Base-by-base conservation (phyloP, 2,797 vertebrate genomes). In the Anabas testudineus region DNA sequence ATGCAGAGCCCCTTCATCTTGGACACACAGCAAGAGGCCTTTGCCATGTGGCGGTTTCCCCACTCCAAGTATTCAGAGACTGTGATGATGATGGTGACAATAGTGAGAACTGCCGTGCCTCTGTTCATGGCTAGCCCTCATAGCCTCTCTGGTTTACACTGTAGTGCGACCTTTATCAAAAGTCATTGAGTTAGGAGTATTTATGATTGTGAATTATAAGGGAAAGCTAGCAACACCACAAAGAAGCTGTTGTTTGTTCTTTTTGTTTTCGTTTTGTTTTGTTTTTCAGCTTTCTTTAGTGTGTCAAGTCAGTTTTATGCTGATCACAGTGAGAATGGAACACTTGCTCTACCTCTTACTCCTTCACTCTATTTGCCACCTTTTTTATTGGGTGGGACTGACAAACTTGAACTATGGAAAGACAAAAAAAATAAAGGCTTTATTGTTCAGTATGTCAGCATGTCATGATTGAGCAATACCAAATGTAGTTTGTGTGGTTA, bases 291-390 rank as follows among this genome's bases (percentile, higher is more conserved):
- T 83, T 83, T 84, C 88, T 86, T 90, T 87, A 72, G 82, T 81
- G 78, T 90, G 78, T 88, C 74, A 83, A 81, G 62, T 87, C 59
- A 71, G 51, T 84, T 89, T 85, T 84, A 81, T 79, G 62, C 85
- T 74, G 82, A 83, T 92, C 85, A 90, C 90, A 84, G 87, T 84
- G 81, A 91, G 88, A 90, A 90, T 90, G 90, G 90, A 90, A 91
- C 90, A 91, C 90, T 91, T 90, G 88, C 90, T 92, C 92, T 93
- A 93, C 92, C 92, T 93, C 91, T 90, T 90, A 89, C 86, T 92
- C 84, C 88, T 93, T 91, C 88, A 88, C 89, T 92, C 87, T 90
- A 71, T 87, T 87, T 67, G 67, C 86, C 91, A 85, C 91, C 90
- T 79, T 71, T n/a, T 80, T 91, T 76, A 81, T 78, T 81, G 66